Base-by-base conservation (phyloP, 2,797 vertebrate species). In the Hephaestus fuliginosus region DNA sequence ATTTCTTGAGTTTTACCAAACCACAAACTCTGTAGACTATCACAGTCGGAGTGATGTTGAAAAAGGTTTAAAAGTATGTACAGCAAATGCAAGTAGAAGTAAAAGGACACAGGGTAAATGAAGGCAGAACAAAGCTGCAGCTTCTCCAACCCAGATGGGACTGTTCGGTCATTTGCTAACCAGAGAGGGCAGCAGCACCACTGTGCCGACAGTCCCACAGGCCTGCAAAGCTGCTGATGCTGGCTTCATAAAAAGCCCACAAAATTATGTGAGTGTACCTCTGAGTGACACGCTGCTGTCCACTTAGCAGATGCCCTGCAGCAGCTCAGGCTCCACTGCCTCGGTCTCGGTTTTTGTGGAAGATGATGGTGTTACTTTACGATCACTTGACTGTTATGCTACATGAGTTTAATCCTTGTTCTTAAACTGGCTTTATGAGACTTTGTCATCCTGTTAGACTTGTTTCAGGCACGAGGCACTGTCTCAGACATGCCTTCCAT, bases 151-250 rank as follows among this genome's bases (percentile, higher is more conserved):
- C 60, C 85, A 71, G 64, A 71, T 85, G 69, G 84, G 84, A 83
- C 74, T 48, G 71, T 49, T 62, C 49, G 83, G 87, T 91, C 86
- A 88, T 86, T 75, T 75, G 86, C 86, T 92, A 91, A 93, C 80
- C 71, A 89, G 86, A 82, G 74, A 88, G 89, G 89, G 84, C 82
- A 81, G 73, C 81, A 86, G 70, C 64, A 30, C 74, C 36, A 52
- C 78, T 78, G 76, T 77, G 81, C 74, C 30, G 15, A 55, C 76
- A 46, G 72, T 86, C 89, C 88, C 89, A 66, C 56, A 52, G 79
- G 87, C 67, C 69, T 81, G 52, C 5, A 22, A 44, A 53, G 61
- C 76, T 86, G 78, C 86, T 88, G 88, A 88, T 70, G 76, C 73
- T 63, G 46, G 53, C 71, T 77, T 58, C 82, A 71, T 83, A 72